A percentile compares a stretch with the other conserved stretches of the same genome.
phyloP scores from a whole-genome alignment of 1,140 invertebrate species.

The Sycophaga agraensis region DNA sequence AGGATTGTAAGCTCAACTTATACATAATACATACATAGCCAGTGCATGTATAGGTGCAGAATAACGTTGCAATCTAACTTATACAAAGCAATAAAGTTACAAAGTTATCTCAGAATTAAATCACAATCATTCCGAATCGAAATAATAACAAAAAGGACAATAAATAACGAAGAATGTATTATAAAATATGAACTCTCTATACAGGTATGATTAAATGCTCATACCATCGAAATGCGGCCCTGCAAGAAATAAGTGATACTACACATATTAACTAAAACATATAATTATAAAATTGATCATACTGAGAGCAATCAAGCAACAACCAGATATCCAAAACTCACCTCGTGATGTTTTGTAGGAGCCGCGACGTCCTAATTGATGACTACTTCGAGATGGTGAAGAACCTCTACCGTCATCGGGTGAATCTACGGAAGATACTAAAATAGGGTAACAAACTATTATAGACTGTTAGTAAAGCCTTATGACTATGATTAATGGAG shows the following conservation, averaged over 20 bases:
- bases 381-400: slow-evolving; percentile 69
- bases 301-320: slow-evolving; percentile 4
- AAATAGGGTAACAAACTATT: slow-evolving; percentile 51
- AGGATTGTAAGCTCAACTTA: slow-evolving; percentile 43
- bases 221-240: slow-evolving; percentile 31
- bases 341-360: slow-evolving; percentile 86
- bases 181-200: slow-evolving; percentile 7
- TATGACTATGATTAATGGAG: slow-evolving; percentile 23
- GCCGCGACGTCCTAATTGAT: slow-evolving; percentile 72
- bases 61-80: slow-evolving; percentile 51
- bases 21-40: slow-evolving; percentile 17
- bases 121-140: slow-evolving; percentile 13
- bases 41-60: slow-evolving; percentile 52
- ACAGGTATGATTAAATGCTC: slow-evolving; percentile 33
- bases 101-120: not conserved
- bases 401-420: slow-evolving; percentile 77
- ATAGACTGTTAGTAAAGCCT: slow-evolving; percentile 41
- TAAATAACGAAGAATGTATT: not conserved
- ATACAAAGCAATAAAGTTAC: slow-evolving; percentile 30
- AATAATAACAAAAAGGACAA: slow-evolving; percentile 30
- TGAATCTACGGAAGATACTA: slow-evolving; percentile 71
- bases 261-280: slow-evolving; percentile 8
- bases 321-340: slow-evolving; percentile 54
- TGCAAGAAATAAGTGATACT: slow-evolving; percentile 14
- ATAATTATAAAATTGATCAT: slow-evolving; percentile 15